Evolutionary conservation across 2,888 invertebrate genomes (phyloP), one percentile per base, ranked within the genome.

Genomic region (Lypha dubia): DNA sequence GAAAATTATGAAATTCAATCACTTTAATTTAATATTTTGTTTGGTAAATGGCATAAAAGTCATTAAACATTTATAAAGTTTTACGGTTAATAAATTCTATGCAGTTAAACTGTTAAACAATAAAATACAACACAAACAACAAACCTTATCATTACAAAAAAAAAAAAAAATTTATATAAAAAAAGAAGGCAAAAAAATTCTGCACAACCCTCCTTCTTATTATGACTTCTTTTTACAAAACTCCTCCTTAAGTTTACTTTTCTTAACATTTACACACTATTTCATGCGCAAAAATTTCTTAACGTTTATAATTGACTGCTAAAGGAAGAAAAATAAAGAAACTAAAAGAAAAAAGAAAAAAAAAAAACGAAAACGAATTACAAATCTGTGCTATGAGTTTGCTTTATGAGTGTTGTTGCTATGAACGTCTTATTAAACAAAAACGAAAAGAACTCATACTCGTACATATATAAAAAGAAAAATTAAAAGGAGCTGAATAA

Each of bases 221-320:
- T 3, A 51, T 68, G 49, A 35, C 35, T 38, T n/a, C n/a, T n/a
- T 44, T 13, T 2, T 17, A 13, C 8, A 1, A 0, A 8, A 11
- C 17, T 46, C 9, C 68, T 38, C 15, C 60, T 28, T 51, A 4
- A 13, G 6, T 1, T 11, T 17, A 35, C 38, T 35, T 63, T 60
- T 56, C 62, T 68, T 80, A 24, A 44, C 71, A 60, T 80, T 74
- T 70, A 60, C 77, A 74, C 80, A 60, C 46, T 20, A 58, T 56
- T 71, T 76, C 49, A 74, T 74, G 73, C 28, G 24, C 49, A 83
- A 67, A 71, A 70, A 53, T 62, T 46, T 67, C 38, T 63, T 44
- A 63, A 68, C 80, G 22, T 58, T 74, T 81, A 74, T 84, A 84
- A 84, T 84, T 84, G 84, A 84, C 81, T 81, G 63, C 22, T 68